phyloP scores from a whole-genome alignment of 2,888 invertebrate species.

The Blastobasis lacticolella region DNA sequence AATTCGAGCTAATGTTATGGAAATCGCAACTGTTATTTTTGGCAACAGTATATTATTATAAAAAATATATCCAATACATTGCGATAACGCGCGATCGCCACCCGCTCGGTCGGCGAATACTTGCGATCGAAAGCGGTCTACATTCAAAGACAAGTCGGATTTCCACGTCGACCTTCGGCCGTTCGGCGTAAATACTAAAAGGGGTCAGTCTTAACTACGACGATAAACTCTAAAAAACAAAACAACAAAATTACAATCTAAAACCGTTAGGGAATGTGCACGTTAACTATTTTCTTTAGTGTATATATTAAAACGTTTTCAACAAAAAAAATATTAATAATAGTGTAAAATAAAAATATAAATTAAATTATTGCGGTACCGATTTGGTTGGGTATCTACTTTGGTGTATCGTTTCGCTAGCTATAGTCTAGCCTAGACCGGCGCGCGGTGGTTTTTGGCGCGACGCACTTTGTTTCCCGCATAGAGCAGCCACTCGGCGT shows the following conservation, averaged over 20 bases:
- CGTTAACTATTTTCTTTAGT: conserved; percentile 59
- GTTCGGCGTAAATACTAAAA: conserved; percentile 52
- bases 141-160: background rate
- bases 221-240: conserved; percentile 67
- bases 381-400: conserved; percentile 71
- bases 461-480: conserved; percentile 64
- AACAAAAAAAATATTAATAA: conserved; percentile 47
- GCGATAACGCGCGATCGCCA: too few relatives aligned
- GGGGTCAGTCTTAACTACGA: conserved; percentile 69
- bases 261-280: conserved; percentile 71
- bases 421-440: conserved; percentile 10
- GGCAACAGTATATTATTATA: background rate
- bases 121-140: background rate
- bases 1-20: conserved; percentile 56
- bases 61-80: background rate
- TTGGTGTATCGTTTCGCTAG: conserved; percentile 47
- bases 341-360: conserved; percentile 43
- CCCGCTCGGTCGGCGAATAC: background rate
- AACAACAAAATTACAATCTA: conserved; percentile 59
- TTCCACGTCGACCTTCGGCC: conserved; percentile 33
- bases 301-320: conserved; percentile 56
- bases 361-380: conserved; percentile 68
- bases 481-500: conserved; percentile 68
- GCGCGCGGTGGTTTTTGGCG: conserved; percentile 41
- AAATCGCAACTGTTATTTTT: conserved; percentile 17